Evolutionary conservation across 2,797 vertebrate genomes (phyloP).

Genomic region (Cossypha niveicapilla): DNA sequence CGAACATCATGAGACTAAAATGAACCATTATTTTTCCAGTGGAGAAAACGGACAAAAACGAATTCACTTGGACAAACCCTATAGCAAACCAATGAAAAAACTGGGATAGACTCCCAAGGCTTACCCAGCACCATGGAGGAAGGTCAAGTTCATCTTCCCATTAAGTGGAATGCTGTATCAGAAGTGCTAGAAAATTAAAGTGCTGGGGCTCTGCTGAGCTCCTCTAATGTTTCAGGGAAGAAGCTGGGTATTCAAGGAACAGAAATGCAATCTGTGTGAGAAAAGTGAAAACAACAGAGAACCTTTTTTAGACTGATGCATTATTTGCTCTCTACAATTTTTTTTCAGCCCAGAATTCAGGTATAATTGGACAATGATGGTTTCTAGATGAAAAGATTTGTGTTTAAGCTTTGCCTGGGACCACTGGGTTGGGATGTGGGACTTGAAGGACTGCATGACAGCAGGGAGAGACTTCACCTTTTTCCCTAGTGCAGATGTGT

Average conservation of each 20-base stretch:
- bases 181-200: not conserved
- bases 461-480: not conserved
- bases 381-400: not conserved
- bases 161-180: not conserved
- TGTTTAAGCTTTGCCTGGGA: not conserved
- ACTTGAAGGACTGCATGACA: fast-evolving
- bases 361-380: not conserved
- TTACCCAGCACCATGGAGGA: not conserved
- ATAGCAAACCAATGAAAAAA: not conserved
- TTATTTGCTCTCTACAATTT: not conserved
- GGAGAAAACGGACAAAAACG: not conserved
- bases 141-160: not conserved
- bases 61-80: not conserved
- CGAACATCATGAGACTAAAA: not conserved
- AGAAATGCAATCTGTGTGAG: not conserved
- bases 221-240: not conserved
- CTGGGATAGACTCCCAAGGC: not conserved
- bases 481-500: not conserved
- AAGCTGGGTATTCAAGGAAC: not conserved
- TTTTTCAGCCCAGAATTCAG: not conserved
- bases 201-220: not conserved
- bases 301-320: not conserved
- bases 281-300: not conserved
- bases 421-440: not conserved
- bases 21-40: not conserved